Evolutionary conservation across 53 echinoderm and acorn worm species (phyloP).

Genomic region (Crossaster papposus): DNA sequence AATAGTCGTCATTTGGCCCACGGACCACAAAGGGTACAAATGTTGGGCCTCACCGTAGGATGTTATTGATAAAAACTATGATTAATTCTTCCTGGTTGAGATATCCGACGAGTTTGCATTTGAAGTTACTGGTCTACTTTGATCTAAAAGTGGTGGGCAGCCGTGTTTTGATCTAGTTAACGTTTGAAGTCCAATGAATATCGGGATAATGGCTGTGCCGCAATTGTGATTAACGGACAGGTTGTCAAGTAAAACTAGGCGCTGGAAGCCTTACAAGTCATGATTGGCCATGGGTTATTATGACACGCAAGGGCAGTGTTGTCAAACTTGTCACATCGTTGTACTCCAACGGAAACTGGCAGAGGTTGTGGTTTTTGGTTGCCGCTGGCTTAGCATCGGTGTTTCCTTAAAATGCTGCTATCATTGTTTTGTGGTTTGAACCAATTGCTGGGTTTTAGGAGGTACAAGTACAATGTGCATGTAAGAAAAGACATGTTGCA

Average conservation of each 20-base stretch:
- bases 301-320: not conserved
- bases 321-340: not conserved
- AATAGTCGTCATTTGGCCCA: not conserved
- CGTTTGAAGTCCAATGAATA: not conserved
- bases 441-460: no score
- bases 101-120: not conserved
- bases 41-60: not conserved
- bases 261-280: not conserved
- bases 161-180: not conserved
- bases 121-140: not conserved
- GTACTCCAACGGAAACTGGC: not conserved
- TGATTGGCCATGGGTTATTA: not conserved
- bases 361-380: not conserved
- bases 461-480: no score
- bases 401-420: no score
- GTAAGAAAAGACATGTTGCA: no score
- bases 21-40: not conserved
- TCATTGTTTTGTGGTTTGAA: no score
- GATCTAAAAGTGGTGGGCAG: no score
- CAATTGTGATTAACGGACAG: not conserved
- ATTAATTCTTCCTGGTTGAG: slow-evolving; percentile 42
- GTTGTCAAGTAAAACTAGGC: not conserved
- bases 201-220: not conserved
- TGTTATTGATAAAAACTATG: slow-evolving; percentile 43
- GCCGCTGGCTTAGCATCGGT: no score